Evolutionary conservation across 2,888 invertebrate genomes (phyloP), one percentile per base, ranked within the genome.

Genomic region (Volucella inflata): DNA sequence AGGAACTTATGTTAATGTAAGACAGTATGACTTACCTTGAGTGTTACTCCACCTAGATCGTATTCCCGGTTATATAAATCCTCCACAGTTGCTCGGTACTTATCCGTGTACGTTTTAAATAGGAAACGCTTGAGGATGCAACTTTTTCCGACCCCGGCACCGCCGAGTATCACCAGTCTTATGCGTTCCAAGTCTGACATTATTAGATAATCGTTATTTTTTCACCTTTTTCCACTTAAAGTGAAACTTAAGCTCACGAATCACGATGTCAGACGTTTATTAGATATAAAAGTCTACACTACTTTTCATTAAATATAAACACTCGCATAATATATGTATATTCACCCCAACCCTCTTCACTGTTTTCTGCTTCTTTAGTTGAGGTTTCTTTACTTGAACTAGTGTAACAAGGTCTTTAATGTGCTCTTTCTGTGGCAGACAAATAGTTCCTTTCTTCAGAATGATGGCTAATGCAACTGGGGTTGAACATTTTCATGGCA

Each of bases 51-150:
- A 44, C 96, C 96, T 77, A 97, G 93, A 89, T 96, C 95, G 91
- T 96, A 97, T 91, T 97, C 97, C 77, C 96, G 94, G 89, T 96
- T 96, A 92, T 97, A 97, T 36, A 97, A 94, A 91, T 98, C 98
- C 91, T 98, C 97, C 42, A 97, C 96, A 12, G 97, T 98, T 89
- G 97, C 96, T 88, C 95, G 94, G 92, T 98, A 97, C 90, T 95
- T 95, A 89, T 96, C 96, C 64, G 94, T 94, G 92, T 96, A 98
- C 6, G 95, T 95, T 90, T 96, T 95, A 89, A 95, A 95, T 75
- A 97, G 94, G 90, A 97, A 96, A 65, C 97, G 94, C 88, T 96
- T 95, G 67, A 97, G 94, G 88, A 98, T 96, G 89, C 96, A 95
- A 90, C 96, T 97, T 91, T 98, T 98, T 12, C 98, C 97, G 9